Evolutionary conservation across 2,888 invertebrate genomes (phyloP).

Genomic region (Agriopis leucophaearia): DNA sequence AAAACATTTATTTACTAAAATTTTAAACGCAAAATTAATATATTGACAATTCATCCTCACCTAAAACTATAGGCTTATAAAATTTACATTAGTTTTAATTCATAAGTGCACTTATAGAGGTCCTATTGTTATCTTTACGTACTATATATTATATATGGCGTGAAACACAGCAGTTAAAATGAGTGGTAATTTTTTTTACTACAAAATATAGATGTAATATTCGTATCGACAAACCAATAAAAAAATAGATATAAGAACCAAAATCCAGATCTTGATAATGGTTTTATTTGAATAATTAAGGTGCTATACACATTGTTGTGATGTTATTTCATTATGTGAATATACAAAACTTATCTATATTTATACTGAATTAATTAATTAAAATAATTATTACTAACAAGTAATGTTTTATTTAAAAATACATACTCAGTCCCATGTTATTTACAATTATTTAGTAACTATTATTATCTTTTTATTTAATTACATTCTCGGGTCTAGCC

Average conservation of each 20-base stretch:
- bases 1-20: constrained; percentile 14
- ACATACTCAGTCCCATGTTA: constrained; percentile 51
- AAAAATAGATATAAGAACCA: neutral
- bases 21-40: constrained; percentile 6
- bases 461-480: neutral
- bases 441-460: constrained; percentile 25
- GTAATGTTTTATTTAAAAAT: constrained; percentile 50
- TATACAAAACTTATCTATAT: constrained; percentile 43
- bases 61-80: constrained; percentile 2
- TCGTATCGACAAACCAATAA: too few relatives aligned
- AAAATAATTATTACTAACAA: constrained; percentile 65
- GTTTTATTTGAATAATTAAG: constrained; percentile 23
- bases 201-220: constrained; percentile 8
- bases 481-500: too few relatives aligned
- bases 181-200: too few relatives aligned
- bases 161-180: too few relatives aligned
- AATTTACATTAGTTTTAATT: neutral
- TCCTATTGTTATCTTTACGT: constrained; percentile 22
- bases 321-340: constrained; percentile 45
- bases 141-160: neutral
- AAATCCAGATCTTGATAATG: neutral
- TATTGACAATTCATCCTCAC: constrained; percentile 1
- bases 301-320: constrained; percentile 53
- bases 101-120: constrained; percentile 39
- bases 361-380: constrained; percentile 51